Conservation (phyloP, 2,113 vertebrate species). For the Cheirogaleus medius region DNA sequence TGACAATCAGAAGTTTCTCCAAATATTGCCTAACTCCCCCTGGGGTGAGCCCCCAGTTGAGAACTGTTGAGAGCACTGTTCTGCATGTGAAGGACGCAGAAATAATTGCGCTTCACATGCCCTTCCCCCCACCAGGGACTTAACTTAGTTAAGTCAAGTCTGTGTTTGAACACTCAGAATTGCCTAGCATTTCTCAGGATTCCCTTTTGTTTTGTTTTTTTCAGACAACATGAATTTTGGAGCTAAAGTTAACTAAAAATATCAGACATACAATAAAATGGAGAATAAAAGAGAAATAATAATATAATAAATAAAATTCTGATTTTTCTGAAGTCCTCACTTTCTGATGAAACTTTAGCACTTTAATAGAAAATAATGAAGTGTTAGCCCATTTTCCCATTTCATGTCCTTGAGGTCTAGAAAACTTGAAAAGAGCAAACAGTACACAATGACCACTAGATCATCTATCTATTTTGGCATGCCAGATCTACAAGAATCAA, state of each 20-base stretch:
- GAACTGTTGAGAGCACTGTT: neutral
- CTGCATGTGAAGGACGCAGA: constrained; percentile 49
- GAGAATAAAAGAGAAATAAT: constrained; percentile 23
- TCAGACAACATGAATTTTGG: neutral
- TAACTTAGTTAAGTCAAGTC: constrained; percentile 67
- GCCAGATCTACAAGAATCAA: neutral
- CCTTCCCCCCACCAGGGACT: neutral
- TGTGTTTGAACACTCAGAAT: constrained; percentile 71
- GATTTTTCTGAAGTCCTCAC: neutral
- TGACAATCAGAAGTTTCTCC: neutral
- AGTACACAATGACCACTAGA: rapidly evolving
- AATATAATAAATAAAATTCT: neutral
- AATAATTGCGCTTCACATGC: constrained; percentile 46
- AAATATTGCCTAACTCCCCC: neutral
- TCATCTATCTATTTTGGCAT: neutral
- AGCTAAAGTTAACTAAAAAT: neutral
- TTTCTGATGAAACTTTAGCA: neutral
- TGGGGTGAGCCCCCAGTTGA: neutral
- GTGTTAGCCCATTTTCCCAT: neutral
- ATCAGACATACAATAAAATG: constrained; percentile 66
- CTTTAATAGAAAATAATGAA: neutral
- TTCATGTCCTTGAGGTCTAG: neutral
- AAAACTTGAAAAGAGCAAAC: neutral
- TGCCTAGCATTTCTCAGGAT: constrained; percentile 57
- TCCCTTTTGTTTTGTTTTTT: neutral